Evolutionary conservation across 2,797 vertebrate genomes (phyloP).

Genomic region (Gymnothorax javanicus): DNA sequence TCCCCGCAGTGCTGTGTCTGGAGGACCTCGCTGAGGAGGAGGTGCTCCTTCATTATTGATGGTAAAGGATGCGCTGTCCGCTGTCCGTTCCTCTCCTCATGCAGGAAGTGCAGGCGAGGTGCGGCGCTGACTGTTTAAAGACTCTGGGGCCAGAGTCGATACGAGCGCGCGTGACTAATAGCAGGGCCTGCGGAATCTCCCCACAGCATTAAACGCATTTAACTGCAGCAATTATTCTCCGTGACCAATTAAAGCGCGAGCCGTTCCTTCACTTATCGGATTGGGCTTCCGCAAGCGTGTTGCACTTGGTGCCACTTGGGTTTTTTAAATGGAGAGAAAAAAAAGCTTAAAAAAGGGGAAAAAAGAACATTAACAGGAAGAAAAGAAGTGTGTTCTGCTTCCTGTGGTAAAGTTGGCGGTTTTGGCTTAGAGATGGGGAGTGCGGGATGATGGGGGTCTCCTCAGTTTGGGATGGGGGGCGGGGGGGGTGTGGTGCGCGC

Average conservation of each 20-base stretch:
- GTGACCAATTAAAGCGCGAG: constrained; percentile 49
- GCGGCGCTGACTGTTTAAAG: constrained; percentile 20
- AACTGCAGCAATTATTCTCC: constrained; percentile 49
- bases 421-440: not conserved
- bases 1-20: not conserved
- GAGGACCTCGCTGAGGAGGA: not conserved
- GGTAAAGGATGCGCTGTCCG: not conserved
- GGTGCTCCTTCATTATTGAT: not conserved
- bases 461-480: not conserved
- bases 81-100: not conserved
- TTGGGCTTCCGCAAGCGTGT: not conserved
- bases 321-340: not conserved
- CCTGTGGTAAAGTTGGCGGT: not conserved
- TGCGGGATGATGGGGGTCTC: not conserved
- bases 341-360: not conserved
- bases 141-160: constrained; percentile 13
- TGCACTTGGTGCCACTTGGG: not conserved
- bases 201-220: constrained; percentile 28
- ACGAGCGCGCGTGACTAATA: constrained; percentile 24
- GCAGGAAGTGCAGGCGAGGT: not conserved
- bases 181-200: not conserved
- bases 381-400: not conserved
- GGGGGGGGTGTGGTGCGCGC: not conserved
- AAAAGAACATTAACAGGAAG: not conserved
- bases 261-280: not conserved